Evolutionary conservation across 2,888 invertebrate species (phyloP).

Genomic region (Hemicrepidius hirtus): DNA sequence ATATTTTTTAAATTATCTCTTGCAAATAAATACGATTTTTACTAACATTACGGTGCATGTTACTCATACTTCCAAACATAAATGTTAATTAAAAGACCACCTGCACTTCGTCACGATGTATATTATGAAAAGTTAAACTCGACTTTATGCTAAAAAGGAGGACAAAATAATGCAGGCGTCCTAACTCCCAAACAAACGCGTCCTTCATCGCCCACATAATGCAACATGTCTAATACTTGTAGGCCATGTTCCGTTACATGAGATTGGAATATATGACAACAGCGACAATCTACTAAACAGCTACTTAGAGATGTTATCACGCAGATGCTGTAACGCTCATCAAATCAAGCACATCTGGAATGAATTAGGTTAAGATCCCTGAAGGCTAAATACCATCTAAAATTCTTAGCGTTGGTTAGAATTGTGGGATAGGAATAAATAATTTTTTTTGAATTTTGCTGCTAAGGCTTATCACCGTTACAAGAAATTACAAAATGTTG

Average conservation of each 20-base stretch:
- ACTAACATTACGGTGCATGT: slow-evolving; percentile 7
- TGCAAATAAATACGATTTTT: not conserved
- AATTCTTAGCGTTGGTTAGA: too few species aligned
- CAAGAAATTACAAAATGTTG: too few species aligned
- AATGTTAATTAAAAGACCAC: slow-evolving; percentile 16
- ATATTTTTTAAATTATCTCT: too few species aligned
- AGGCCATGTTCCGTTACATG: slow-evolving; percentile 26
- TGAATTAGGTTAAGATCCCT: not conserved
- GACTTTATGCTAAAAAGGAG: not conserved
- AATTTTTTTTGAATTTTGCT: too few species aligned
- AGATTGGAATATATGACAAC: slow-evolving; percentile 2
- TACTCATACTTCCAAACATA: slow-evolving; percentile 10
- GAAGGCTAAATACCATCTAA: not conserved
- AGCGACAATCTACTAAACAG: slow-evolving; percentile 10
- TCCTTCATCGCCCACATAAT: slow-evolving; percentile 17
- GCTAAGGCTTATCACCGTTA: too few species aligned
- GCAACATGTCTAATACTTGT: slow-evolving; percentile 24
- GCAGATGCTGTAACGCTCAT: not conserved
- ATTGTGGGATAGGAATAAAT: too few species aligned
- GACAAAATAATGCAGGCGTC: slow-evolving; percentile 24
- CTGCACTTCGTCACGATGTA: slow-evolving; percentile 10
- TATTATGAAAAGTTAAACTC: not conserved
- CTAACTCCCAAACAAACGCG: slow-evolving; percentile 15
- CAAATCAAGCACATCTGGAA: slow-evolving; percentile 13
- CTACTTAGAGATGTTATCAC: slow-evolving; percentile 12